Evolutionary conservation across 1,140 invertebrate genomes (phyloP).

Genomic region (Drosophila rufa): DNA sequence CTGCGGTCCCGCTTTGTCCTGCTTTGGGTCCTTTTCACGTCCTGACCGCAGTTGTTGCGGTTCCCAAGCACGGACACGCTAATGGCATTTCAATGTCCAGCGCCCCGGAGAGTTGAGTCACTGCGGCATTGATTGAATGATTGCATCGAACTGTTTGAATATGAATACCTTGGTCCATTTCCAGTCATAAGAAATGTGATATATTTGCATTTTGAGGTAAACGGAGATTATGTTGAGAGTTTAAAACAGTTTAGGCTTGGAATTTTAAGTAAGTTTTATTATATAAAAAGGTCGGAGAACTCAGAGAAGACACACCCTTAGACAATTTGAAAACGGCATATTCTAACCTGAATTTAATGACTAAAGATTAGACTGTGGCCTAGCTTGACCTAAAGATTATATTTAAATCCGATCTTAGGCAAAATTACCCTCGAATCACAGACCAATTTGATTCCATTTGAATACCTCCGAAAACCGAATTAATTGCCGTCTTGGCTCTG

Average conservation of each 20-base stretch:
- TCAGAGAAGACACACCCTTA: too few species aligned
- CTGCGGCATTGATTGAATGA: constrained; percentile 46
- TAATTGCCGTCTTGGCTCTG: constrained; percentile 33
- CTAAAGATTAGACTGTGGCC: background rate
- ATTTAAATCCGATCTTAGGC: constrained; percentile 7
- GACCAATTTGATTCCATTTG: constrained; percentile 7
- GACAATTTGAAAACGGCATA: too few species aligned
- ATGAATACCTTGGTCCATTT: constrained; percentile 25
- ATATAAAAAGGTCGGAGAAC: too few species aligned
- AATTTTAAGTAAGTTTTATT: too few species aligned
- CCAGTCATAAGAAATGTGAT: background rate
- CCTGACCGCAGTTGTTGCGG: constrained; percentile 64
- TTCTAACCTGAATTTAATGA: too few species aligned
- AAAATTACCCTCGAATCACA: constrained; percentile 3
- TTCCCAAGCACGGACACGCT: constrained; percentile 60
- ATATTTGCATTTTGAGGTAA: constrained; percentile 2
- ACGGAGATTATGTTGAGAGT: too few species aligned
- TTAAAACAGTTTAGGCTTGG: background rate
- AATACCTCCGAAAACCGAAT: constrained; percentile 16
- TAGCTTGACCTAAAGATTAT: background rate
- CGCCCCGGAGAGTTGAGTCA: constrained; percentile 25
- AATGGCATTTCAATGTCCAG: constrained; percentile 74
- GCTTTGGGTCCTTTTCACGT: constrained; percentile 41
- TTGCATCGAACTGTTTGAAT: constrained; percentile 29
- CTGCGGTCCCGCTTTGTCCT: constrained; percentile 41